These are phyloP conservation scores for Julus scanicus DNA, from an alignment of 2,888 invertebrate genomes.

Conservation along the genomic window DNA sequence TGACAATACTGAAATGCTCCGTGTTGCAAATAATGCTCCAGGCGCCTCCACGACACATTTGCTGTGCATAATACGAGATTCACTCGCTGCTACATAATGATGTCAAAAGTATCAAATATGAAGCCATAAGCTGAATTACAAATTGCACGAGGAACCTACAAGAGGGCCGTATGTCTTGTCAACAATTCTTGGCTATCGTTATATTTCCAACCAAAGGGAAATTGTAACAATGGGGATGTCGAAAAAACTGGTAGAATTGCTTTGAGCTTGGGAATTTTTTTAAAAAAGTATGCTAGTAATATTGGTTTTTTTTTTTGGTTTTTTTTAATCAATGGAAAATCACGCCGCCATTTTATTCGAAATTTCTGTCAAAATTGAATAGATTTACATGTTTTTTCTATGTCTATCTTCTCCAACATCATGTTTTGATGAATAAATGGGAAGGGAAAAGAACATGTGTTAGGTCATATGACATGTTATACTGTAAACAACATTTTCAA, in stretches of 20 bases:
- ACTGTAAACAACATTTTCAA: too few relatives aligned
- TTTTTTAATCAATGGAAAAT: too few relatives aligned
- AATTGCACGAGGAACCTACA: not conserved
- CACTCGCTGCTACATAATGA: not conserved
- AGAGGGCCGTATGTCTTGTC: constrained; percentile 3
- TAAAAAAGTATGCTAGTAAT: too few relatives aligned
- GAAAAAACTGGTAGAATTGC: not conserved
- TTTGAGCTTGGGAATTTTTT: too few relatives aligned
- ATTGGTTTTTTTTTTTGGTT: too few relatives aligned
- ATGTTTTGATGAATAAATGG: too few relatives aligned
- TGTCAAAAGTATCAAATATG: not conserved
- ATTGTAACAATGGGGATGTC: not conserved
- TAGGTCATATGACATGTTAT: too few relatives aligned
- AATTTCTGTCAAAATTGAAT: too few relatives aligned
- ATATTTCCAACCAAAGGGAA: not conserved
- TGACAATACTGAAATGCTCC: not conserved
- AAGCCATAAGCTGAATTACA: constrained; percentile 11
- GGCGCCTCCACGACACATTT: constrained; percentile 10
- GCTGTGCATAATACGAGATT: not conserved
- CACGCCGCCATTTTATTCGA: too few relatives aligned
- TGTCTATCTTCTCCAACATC: too few relatives aligned
- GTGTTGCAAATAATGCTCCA: not conserved
- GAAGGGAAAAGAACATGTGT: too few relatives aligned
- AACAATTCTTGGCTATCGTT: not conserved
- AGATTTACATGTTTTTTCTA: too few relatives aligned